phyloP scores from a whole-genome alignment of 2,113 vertebrate genomes.

The Furnarius figulus region DNA sequence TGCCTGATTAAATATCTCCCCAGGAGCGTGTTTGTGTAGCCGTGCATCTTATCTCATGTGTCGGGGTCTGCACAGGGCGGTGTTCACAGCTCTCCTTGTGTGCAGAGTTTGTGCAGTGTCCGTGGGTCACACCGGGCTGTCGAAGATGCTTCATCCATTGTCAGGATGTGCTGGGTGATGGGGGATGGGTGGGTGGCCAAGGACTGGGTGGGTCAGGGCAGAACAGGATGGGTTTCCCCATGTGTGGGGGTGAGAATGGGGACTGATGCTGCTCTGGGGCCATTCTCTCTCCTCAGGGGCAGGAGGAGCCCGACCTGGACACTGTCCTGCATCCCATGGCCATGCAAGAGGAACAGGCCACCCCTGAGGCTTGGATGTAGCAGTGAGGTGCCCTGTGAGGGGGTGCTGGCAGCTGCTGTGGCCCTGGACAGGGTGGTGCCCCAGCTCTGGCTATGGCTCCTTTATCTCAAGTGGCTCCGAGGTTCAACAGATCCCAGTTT shows the following conservation, averaged over 20 bases:
- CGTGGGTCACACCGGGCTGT: neutral
- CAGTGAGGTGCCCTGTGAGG: neutral
- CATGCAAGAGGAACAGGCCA: neutral
- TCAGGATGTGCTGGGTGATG: neutral
- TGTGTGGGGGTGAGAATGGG: neutral
- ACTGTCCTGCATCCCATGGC: neutral
- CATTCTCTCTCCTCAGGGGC: neutral
- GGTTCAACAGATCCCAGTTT: neutral
- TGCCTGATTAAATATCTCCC: neutral
- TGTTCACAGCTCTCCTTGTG: neutral
- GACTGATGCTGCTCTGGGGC: neutral
- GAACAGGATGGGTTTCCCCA: neutral
- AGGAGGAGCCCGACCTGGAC: neutral
- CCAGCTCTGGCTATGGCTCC: neutral
- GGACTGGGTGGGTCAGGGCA: neutral
- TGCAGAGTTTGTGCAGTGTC: neutral
- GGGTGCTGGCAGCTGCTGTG: neutral
- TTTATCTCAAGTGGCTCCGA: neutral
- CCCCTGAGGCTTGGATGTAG: neutral
- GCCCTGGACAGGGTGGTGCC: neutral
- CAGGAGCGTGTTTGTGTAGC: neutral
- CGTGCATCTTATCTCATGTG: rapidly evolving
- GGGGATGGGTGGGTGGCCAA: neutral
- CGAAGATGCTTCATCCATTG: neutral
- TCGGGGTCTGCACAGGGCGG: neutral